Percentiles rank a stretch among this genome's conserved stretches.
Conservation (phyloP, 2,888 invertebrate genomes). For the Plagodis dolabraria region DNA sequence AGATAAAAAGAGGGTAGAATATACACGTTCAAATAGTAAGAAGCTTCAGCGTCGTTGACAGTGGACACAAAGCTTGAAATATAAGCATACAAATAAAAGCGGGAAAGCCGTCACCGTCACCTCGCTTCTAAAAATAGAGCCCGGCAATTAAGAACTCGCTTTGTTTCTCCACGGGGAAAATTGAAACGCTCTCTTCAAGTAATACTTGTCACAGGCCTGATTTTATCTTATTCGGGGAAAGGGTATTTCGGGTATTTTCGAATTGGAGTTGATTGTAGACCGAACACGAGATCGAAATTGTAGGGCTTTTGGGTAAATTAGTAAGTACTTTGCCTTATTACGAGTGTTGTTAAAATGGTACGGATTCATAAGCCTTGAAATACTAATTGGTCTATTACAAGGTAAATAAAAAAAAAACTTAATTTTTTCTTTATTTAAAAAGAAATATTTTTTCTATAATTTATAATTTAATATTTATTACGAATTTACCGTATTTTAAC, state of each 20-base stretch:
- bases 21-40: no score
- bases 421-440: no score
- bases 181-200: constrained; percentile 6
- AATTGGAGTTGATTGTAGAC: not conserved
- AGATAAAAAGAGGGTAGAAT: no score
- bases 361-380: no score
- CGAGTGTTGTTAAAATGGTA: no score
- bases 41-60: no score
- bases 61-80: constrained; percentile 1
- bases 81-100: constrained; percentile 17
- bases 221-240: not conserved
- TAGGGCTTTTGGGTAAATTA: constrained; percentile 1
- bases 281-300: not conserved
- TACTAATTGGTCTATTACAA: no score
- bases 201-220: not conserved
- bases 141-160: constrained; percentile 42
- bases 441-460: no score
- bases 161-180: constrained; percentile 34
- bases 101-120: constrained; percentile 15
- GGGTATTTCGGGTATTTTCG: not conserved
- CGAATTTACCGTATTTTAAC: no score
- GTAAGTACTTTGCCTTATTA: not conserved
- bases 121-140: constrained; percentile 42
- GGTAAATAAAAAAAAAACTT: no score
- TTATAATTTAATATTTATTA: no score